Evolutionary conservation across 2,888 invertebrate genomes (phyloP).

Genomic region (Caradrina kadenii): DNA sequence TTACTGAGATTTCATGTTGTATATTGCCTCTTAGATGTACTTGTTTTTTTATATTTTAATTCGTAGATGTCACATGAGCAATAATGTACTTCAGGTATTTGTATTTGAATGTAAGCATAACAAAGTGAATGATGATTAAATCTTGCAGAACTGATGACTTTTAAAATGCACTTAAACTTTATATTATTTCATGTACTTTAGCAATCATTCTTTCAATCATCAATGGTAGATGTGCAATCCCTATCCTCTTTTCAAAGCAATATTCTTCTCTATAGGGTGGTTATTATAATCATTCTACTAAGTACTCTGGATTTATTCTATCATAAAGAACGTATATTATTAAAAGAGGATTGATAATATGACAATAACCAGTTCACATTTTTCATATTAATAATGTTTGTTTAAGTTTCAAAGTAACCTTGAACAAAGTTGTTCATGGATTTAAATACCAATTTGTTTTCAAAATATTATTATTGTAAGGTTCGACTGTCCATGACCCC

Average conservation of each 20-base stretch:
- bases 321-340: no score
- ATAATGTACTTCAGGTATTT: not conserved
- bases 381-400: not conserved
- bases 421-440: conserved; percentile 23
- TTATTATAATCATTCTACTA: not conserved
- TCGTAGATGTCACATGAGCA: not conserved
- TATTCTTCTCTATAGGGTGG: not conserved
- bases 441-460: conserved; percentile 10
- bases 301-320: no score
- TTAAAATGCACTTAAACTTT: not conserved
- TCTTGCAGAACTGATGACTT: not conserved
- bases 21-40: not conserved
- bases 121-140: not conserved
- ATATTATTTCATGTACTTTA: no score
- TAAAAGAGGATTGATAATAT: not conserved
- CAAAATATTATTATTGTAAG: conserved; percentile 12
- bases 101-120: not conserved
- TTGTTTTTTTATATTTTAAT: not conserved
- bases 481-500: conserved; percentile 27
- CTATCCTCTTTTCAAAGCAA: not conserved
- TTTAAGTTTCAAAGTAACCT: conserved; percentile 16
- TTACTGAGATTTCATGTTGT: not conserved
- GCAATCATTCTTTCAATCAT: no score
- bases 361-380: not conserved
- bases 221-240: no score